Conservation (phyloP, 2,113 vertebrate species). For the Forbesichthys papilliferus region DNA sequence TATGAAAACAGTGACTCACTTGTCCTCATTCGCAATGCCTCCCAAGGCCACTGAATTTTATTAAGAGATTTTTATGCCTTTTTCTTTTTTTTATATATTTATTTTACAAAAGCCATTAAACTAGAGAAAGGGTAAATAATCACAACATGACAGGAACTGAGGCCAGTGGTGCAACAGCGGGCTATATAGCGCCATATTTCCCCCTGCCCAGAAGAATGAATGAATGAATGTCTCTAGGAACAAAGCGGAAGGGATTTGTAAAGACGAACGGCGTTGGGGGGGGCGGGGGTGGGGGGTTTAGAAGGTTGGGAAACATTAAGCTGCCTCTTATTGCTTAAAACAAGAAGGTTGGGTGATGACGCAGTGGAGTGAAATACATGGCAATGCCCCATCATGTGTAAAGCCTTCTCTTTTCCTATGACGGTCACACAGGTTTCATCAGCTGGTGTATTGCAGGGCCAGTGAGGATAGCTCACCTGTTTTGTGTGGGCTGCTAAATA, state of each 20-base stretch:
- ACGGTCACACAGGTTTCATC: neutral
- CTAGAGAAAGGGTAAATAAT: constrained; percentile 57
- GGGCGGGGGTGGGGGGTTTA: constrained; percentile 11
- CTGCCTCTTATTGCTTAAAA: neutral
- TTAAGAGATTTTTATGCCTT: constrained; percentile 36
- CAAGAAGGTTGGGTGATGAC: neutral
- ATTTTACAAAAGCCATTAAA: constrained; percentile 51
- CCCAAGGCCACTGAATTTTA: constrained; percentile 57
- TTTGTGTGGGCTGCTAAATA: constrained; percentile 54
- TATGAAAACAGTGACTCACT: constrained; percentile 51
- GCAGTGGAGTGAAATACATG: neutral
- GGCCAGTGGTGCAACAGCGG: constrained; percentile 42
- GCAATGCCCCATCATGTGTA: neutral
- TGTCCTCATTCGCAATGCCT: constrained; percentile 40
- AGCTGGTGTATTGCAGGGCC: neutral
- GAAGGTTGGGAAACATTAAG: constrained; percentile 22
- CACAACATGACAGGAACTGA: constrained; percentile 43
- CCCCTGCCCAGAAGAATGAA: constrained; percentile 24
- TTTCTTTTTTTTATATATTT: no score
- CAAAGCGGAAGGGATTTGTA: constrained; percentile 18
- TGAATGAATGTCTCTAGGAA: constrained; percentile 24
- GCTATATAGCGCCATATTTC: constrained; percentile 45
- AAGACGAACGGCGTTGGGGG: constrained; percentile 25
- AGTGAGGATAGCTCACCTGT: constrained; percentile 26
- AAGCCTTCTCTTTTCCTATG: neutral